phyloP scores from a whole-genome alignment of 2,888 invertebrate genomes.

The Acheta domesticus region DNA sequence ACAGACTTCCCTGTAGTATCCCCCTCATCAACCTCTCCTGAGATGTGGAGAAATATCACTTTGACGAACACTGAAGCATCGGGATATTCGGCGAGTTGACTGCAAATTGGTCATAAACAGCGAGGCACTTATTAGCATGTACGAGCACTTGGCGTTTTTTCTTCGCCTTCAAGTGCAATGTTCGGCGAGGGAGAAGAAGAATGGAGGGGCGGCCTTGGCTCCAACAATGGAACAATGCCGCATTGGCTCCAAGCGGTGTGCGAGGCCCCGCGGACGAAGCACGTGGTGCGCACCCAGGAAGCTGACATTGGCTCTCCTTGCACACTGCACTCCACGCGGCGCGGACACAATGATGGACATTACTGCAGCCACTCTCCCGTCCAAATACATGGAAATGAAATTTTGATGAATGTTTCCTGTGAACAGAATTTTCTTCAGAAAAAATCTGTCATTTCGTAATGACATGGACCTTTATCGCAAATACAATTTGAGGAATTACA shows the following conservation, averaged over 20 bases:
- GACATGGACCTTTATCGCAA: no score
- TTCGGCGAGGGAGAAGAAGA: background rate
- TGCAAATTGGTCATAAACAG: background rate
- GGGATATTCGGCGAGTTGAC: background rate
- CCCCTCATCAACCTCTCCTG: no score
- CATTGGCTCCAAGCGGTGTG: background rate
- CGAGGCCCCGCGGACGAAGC: background rate
- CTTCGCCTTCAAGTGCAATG: constrained; percentile 5
- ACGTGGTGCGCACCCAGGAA: background rate
- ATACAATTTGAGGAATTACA: no score
- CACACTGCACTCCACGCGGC: background rate
- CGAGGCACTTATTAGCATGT: constrained; percentile 7
- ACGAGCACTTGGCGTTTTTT: background rate
- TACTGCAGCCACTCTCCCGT: no score
- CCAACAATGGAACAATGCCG: constrained; percentile 4
- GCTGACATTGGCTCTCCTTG: background rate
- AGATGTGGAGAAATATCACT: background rate
- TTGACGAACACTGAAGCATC: background rate
- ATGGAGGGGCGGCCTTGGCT: constrained; percentile 18
- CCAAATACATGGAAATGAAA: no score
- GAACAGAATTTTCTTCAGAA: no score
- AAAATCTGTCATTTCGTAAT: no score
- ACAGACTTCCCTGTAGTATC: no score
- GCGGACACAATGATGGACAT: no score
- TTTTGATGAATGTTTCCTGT: no score